Evolutionary conservation across 1,140 invertebrate species (phyloP), one percentile per base, ranked within the genome.

Genomic region (Drosophila asahinai): DNA sequence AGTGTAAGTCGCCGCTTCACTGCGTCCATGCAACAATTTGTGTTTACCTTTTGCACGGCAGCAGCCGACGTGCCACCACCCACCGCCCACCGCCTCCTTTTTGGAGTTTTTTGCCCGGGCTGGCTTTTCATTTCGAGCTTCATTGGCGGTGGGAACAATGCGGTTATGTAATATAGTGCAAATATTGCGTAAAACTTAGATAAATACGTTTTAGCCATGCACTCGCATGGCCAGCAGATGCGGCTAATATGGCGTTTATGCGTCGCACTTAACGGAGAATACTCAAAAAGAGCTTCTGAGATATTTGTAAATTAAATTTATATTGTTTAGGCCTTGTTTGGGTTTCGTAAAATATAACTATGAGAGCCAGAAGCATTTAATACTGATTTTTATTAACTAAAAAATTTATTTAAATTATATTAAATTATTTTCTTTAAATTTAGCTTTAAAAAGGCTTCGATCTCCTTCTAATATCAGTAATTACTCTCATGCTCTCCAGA

Each of bases 141-240:
- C 83, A 81, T 89, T 87, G 84, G 77, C 68, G 77, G 80, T 72
- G 66, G 76, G 47, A 81, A 84, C 81, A 90, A 90, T 89, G 84
- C 81, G 86, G 86, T 89, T 80, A 77, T 89, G 84, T 89, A 90
- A 89, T 84, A 89, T 79, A 89, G 84, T 84, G 86, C 86, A 89
- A 89, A 89, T 90, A 89, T 89, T 81, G 84, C 81, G 81, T 78
- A 83, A 84, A 83, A 81, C 74, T 83, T 68, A 77, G 81, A 89
- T 89, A 89, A 89, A 89, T 89, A 89, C 75, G 73, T 89, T 87
- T 83, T 52, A 78, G 83, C 77, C 49, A 76, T 66, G 51, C 61
- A 64, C 47, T 48, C 42, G 45, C 55, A 48, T 70, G 76, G 57
- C 62, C 57, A 74, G 40, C 64, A 76, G 48, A 71, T 65, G 47